Conservation (phyloP, 2,797 vertebrate genomes). For the Myiotriccus ornatus region DNA sequence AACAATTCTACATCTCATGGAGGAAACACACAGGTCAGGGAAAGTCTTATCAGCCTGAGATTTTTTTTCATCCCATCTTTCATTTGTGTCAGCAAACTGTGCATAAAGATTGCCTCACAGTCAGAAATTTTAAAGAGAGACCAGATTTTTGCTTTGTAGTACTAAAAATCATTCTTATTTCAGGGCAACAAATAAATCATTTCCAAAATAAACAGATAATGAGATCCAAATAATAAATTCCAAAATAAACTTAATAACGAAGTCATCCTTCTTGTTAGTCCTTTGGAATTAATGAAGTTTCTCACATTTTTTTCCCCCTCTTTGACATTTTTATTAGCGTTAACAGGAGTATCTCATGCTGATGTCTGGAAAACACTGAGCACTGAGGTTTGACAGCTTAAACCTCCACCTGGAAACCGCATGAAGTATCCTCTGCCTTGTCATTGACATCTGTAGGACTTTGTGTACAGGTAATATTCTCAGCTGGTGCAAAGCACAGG, state of each 20-base stretch:
- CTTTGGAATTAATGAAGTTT: neutral
- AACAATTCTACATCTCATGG: neutral
- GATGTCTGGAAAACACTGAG: neutral
- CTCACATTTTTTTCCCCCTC: neutral
- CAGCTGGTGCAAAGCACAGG: neutral
- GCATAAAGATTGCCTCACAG: neutral
- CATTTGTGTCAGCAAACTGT: neutral
- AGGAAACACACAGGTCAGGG: neutral
- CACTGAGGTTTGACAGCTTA: neutral
- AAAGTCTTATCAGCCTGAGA: neutral
- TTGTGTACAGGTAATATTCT: neutral
- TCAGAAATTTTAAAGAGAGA: neutral
- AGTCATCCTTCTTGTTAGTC: neutral
- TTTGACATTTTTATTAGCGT: neutral
- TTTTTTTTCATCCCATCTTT: neutral
- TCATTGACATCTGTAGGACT: neutral
- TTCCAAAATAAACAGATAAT: neutral
- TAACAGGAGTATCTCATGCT: neutral
- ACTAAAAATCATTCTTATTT: neutral
- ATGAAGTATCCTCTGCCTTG: neutral
- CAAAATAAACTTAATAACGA: neutral
- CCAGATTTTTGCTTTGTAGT: neutral
- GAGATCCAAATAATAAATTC: no score
- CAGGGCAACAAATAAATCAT: neutral
- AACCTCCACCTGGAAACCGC: neutral